Evolutionary conservation across 2,113 vertebrate species (phyloP), one percentile per base, ranked within the genome.

Genomic region (Sorex fumeus): DNA sequence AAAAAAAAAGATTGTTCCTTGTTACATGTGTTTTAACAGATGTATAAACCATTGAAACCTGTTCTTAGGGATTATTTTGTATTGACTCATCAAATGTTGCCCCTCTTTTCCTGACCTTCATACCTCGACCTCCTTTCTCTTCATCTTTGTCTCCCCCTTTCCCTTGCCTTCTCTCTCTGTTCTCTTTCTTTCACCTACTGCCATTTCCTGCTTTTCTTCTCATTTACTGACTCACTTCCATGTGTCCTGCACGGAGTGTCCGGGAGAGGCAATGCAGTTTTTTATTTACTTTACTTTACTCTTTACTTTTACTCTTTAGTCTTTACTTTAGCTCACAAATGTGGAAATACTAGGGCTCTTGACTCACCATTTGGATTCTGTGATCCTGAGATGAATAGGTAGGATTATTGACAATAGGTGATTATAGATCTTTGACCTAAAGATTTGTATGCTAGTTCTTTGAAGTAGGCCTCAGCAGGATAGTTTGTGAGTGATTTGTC

Each of bases 11-110:
- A 87, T 60, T 82, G 23, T 5, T 78, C 47, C 40, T 93, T 53
- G 23, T 88, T 71, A 28, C 74, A 64, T 67, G 25, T 85, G 6
- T 71, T 94, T 91, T 81, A 57, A 60, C 27, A 21, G 57, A 12
- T 84, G 53, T 80, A 40, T 23, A 91, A 72, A 86, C 34, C 27
- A 88, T 79, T 76, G 34, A 86, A 62, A 62, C 19, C 34, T 77
- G 6, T 84, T 83, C 57, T 88, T 81, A n/a, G 93, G 27, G 32
- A 36, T 43, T 91, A 45, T 66, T 72, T 95, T 78, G 74, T 50
- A 87, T 81, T 87, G 16, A 36, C 66, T 79, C 40, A 60, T 87
- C 47, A 1, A 30, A 67, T 40, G 30, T 23, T 13, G 30, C 23
- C 12, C 10, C 10, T 36, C 2, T 8, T 53, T 32, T 47, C 23